Evolutionary conservation across 1,140 invertebrate genomes (phyloP).

Genomic region (Aphidius gifuensis): DNA sequence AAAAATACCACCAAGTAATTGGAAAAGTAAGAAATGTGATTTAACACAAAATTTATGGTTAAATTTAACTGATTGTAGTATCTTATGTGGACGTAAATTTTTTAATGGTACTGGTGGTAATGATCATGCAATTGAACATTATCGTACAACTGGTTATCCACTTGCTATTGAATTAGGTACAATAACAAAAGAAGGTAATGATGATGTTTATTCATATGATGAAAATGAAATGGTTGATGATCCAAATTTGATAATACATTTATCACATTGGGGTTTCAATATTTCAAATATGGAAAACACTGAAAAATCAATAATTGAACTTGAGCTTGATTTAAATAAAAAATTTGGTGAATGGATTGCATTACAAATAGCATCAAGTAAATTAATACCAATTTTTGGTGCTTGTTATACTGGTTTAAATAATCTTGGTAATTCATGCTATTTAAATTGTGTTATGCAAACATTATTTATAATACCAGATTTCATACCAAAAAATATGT

Average conservation of each 20-base stretch:
- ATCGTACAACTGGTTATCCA: no score
- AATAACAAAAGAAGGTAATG: no score
- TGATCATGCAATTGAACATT: no score
- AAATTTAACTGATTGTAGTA: no score
- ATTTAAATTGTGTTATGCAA: constrained; percentile 95
- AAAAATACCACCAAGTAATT: constrained; percentile 87
- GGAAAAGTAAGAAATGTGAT: constrained; percentile 92
- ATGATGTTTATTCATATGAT: constrained; percentile 93
- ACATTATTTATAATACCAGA: no score
- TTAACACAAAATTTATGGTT: no score
- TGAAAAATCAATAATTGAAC: constrained; percentile 98
- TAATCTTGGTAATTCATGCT: constrained; percentile 97
- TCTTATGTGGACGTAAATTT: no score
- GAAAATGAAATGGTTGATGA: constrained; percentile 98
- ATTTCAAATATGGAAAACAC: constrained; percentile 92
- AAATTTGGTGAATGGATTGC: constrained; percentile 91
- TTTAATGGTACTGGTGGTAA: no score
- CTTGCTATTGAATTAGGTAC: no score
- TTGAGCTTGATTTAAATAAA: constrained; percentile 96
- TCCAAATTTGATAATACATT: constrained; percentile 82
- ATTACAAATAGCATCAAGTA: constrained; percentile 84
- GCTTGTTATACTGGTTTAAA: constrained; percentile 90
- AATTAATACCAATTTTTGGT: constrained; percentile 83
- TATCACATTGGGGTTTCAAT: constrained; percentile 96
- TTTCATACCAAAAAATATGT: no score